A percentile compares a stretch with the other conserved stretches of the same genome.
Evolutionary conservation across 1,140 invertebrate genomes (phyloP).

Genomic region (Drosophila baimaii): DNA sequence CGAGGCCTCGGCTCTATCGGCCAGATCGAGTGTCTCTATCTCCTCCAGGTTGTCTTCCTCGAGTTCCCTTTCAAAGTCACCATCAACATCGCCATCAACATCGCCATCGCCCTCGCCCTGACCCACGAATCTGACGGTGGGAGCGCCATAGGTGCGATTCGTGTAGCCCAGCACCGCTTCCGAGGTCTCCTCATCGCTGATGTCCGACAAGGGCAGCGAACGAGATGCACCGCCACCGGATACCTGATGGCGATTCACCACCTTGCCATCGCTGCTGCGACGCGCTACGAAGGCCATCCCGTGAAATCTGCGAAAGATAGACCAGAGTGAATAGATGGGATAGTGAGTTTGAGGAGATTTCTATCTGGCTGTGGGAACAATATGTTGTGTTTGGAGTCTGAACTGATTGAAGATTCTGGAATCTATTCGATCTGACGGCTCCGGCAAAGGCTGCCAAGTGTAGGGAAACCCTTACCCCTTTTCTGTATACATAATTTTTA

Average conservation of each 20-base stretch:
- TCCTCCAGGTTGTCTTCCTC: neutral
- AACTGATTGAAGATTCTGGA: neutral
- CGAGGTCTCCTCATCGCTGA: conserved; percentile 58
- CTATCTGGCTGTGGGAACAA: conserved; percentile 16
- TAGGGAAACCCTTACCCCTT: too few species aligned
- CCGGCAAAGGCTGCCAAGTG: neutral
- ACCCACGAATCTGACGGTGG: conserved; percentile 58
- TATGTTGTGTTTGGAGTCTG: conserved; percentile 38
- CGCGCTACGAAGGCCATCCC: conserved; percentile 66
- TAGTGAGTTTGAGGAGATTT: neutral
- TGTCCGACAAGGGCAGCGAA: conserved; percentile 27
- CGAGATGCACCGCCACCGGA: conserved; percentile 14
- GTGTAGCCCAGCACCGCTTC: conserved; percentile 44
- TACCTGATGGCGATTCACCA: conserved; percentile 54
- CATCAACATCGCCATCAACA: neutral
- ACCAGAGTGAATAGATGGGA: conserved; percentile 1
- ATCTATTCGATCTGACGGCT: neutral
- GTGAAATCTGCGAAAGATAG: conserved; percentile 33
- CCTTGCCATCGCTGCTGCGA: conserved; percentile 40
- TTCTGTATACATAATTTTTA: too few species aligned
- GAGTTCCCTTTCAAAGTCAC: neutral
- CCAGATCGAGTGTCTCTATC: neutral
- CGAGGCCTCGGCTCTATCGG: neutral
- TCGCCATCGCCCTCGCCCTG: conserved; percentile 20
- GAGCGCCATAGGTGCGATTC: conserved; percentile 48